Base-by-base conservation (phyloP, 2,888 invertebrate genomes). In the Brenthis hecate region DNA sequence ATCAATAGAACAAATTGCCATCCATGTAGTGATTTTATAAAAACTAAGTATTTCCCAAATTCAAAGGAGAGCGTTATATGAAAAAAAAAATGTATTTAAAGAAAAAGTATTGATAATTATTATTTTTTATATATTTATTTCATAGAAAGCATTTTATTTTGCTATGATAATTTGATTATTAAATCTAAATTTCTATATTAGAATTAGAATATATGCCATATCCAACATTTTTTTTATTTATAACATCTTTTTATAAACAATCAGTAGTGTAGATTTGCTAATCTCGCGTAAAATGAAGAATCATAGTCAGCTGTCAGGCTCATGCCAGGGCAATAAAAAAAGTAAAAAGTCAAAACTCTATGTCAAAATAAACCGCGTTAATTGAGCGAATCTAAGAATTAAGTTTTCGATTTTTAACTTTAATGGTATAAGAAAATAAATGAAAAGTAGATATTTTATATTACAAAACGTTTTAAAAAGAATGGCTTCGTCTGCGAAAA, bases 401-500 rank as follows among this genome's bases (percentile, higher is more conserved):
- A 28, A 50, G 48, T 28, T 48, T 28, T 48, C n/a, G 11, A 60
- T n/a, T 6, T 47, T 14, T 28, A 50, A 60, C 28, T 50, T 50
- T 50, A 50, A 48, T 28, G 28, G 28, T 62, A 50, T 62, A 36
- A 11, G 56, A 43, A 62, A 65, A 48, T 66, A 66, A 66, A 70
- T 73, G 73, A 69, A 32, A 65, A 71, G 56, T 48, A 62, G 19
- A n/a, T n/a, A 48, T 66, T 65, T 56, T 19, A 56, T 47, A 64
- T 28, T 57, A 14, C 48, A 14, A 61, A 48, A 50, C 36, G 53
- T 16, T 6, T 47, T 19, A 65, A 56, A n/a, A 57, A 83, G 74
- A 82, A 92, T 92, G 92, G 87, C 92, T 73, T 86, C 90, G 14
- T 81, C 83, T 60, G 81, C 89, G 2, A 92, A 92, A 72, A 91